Evolutionary conservation across 2,797 vertebrate genomes (phyloP).

Genomic region (Megaceryle alcyon): DNA sequence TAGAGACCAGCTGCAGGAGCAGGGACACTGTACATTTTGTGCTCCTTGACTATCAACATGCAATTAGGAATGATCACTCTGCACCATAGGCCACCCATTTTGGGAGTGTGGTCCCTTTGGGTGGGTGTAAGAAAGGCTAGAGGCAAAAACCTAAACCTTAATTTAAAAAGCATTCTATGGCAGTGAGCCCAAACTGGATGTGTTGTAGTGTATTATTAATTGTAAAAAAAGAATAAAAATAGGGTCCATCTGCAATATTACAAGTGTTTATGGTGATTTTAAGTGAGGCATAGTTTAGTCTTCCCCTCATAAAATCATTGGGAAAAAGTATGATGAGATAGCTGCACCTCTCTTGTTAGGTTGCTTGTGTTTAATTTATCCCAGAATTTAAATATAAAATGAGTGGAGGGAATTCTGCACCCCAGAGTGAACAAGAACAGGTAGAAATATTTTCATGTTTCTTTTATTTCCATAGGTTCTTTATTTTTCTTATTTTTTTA

Average conservation of each 20-base stretch:
- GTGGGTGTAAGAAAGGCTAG: background rate
- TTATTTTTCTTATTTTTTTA: background rate
- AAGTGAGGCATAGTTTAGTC: background rate
- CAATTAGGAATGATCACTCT: background rate
- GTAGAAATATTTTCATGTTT: background rate
- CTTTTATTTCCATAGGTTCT: background rate
- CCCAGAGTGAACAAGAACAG: background rate
- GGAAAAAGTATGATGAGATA: background rate
- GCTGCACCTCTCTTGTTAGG: background rate
- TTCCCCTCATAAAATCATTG: background rate
- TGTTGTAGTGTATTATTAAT: background rate
- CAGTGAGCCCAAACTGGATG: accelerated
- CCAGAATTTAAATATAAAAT: background rate
- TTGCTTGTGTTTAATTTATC: background rate
- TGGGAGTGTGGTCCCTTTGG: background rate
- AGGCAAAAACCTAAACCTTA: background rate
- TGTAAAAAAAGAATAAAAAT: background rate
- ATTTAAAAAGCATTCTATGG: background rate
- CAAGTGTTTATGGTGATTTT: background rate
- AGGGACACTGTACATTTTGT: background rate
- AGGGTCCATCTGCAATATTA: background rate
- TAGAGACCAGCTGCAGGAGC: background rate
- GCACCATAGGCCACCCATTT: background rate
- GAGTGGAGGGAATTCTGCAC: background rate
- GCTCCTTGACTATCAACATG: background rate